A percentile compares a stretch with the other conserved stretches of the same genome.
phyloP scores from a whole-genome alignment of 2,797 vertebrate species.

The Salarias fasciatus region DNA sequence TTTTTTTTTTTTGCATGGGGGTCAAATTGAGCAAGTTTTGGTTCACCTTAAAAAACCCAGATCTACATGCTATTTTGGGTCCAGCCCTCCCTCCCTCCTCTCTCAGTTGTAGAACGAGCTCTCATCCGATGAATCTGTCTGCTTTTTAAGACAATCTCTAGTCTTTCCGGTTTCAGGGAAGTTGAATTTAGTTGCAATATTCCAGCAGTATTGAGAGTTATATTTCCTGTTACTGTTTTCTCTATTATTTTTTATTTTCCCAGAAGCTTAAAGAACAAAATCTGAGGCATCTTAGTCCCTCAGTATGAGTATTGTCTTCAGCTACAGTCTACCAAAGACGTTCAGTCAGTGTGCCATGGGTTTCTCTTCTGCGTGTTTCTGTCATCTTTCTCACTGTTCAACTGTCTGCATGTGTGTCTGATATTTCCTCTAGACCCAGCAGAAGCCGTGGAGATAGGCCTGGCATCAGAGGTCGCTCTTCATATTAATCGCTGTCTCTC shows the following conservation, averaged over 20 bases:
- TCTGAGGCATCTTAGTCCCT: constrained; percentile 1
- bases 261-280: constrained; percentile 14
- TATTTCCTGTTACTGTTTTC: constrained; percentile 32
- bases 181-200: constrained; percentile 41
- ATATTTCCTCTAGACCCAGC: constrained; percentile 51
- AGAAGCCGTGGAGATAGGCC: constrained; percentile 67
- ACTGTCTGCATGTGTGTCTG: constrained; percentile 25
- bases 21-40: constrained; percentile 21
- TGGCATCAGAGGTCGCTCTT: constrained; percentile 43
- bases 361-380: background rate
- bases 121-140: constrained; percentile 15
- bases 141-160: constrained; percentile 28
- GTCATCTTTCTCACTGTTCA: constrained; percentile 17
- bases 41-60: constrained; percentile 42
- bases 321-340: background rate
- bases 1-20: constrained; percentile 12
- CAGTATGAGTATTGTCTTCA: background rate
- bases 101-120: constrained; percentile 6
- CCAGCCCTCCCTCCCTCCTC: background rate
- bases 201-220: constrained; percentile 15
- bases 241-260: background rate
- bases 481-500: constrained; percentile 48
- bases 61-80: constrained; percentile 38
- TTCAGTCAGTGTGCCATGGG: too few species aligned
- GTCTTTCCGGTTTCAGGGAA: constrained; percentile 41